A percentile compares a stretch with the other conserved stretches of the same genome.
These are phyloP conservation scores for Rhodophaea formosa DNA, from an alignment of 2,888 invertebrate species.

Conservation along the genomic window DNA sequence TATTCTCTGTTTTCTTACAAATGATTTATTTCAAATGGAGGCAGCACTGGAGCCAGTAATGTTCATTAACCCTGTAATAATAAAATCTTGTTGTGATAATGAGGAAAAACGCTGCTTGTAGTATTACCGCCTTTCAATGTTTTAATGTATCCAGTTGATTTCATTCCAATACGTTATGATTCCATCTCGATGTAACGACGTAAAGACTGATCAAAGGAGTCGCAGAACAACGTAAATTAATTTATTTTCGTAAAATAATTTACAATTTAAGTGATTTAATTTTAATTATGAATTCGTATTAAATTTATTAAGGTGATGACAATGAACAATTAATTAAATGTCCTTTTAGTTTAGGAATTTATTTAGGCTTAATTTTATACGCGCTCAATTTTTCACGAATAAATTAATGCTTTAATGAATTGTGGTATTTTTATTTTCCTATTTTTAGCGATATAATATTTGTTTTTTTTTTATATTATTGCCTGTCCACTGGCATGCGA, in stretches of 20 bases:
- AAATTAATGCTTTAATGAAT: conserved; percentile 64
- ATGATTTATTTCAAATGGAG: too few species aligned
- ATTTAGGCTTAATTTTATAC: conserved; percentile 65
- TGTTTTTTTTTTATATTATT: too few species aligned
- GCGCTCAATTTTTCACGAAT: conserved; percentile 79
- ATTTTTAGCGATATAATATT: too few species aligned
- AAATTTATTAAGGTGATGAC: conserved; percentile 27
- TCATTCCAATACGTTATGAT: conserved; percentile 17
- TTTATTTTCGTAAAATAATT: conserved; percentile 32
- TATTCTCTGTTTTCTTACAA: too few species aligned
- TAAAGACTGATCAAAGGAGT: conserved; percentile 16
- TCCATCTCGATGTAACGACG: conserved; percentile 12
- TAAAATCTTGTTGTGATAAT: too few species aligned
- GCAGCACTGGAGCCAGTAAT: too few species aligned
- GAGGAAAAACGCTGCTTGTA: background rate
- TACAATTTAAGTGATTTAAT: conserved; percentile 25
- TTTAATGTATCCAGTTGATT: background rate
- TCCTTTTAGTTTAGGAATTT: conserved; percentile 42
- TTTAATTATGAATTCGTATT: conserved; percentile 18
- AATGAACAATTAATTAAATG: conserved; percentile 39
- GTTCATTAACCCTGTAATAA: too few species aligned
- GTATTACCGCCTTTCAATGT: background rate
- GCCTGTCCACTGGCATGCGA: too few species aligned
- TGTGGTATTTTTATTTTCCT: conserved; percentile 24
- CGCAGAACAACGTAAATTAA: conserved; percentile 19